These are phyloP conservation scores for Cheirogaleus major DNA, from an alignment of 2,797 vertebrate genomes.

Conservation along the genomic window DNA sequence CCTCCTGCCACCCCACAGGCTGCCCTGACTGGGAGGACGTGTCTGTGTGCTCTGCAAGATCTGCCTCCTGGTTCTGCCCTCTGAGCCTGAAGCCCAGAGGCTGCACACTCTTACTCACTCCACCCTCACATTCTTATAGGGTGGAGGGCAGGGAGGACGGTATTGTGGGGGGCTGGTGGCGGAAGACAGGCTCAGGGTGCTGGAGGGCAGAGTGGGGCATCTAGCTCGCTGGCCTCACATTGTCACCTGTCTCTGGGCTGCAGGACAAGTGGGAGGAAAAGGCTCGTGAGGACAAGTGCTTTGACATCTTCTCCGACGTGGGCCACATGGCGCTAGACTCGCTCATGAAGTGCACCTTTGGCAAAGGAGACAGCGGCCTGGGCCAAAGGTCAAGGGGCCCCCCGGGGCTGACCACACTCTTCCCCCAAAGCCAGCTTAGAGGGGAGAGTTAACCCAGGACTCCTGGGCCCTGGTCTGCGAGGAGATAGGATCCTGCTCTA, in stretches of 20 bases:
- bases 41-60: neutral
- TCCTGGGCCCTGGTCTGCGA: neutral
- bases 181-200: neutral
- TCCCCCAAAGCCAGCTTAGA: neutral
- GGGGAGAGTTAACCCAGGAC: neutral
- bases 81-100: neutral
- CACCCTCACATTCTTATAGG: neutral
- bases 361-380: conserved; percentile 88
- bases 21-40: neutral
- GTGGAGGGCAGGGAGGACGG: neutral
- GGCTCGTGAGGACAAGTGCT: conserved; percentile 71
- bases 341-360: conserved; percentile 92
- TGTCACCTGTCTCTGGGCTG: neutral
- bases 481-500: neutral
- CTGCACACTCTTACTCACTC: neutral
- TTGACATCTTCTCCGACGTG: conserved; percentile 89
- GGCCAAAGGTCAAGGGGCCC: conserved; percentile 83
- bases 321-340: conserved; percentile 91
- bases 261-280: conserved; percentile 80
- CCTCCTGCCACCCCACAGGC: neutral
- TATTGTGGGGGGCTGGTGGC: neutral
- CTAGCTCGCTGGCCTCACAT: neutral
- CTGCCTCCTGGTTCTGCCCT: neutral
- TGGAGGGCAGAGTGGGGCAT: neutral
- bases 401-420: neutral